These are phyloP conservation scores for Euwallacea fornicatus DNA, from an alignment of 1,140 invertebrate species.

Conservation along the genomic window DNA sequence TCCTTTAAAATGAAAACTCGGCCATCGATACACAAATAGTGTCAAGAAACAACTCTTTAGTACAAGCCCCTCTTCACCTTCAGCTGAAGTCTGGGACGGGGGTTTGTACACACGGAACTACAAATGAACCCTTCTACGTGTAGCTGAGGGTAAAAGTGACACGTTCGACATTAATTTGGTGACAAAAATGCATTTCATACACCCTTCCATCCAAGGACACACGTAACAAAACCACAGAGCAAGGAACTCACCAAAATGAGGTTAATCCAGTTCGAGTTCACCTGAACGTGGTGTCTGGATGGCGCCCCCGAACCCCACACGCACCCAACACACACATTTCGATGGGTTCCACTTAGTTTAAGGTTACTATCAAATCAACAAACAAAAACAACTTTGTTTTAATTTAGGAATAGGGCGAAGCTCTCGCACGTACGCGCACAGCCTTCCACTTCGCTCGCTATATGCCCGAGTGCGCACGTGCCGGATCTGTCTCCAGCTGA, in stretches of 20 bases:
- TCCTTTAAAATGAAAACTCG: constrained; percentile 3
- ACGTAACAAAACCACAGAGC: constrained; percentile 44
- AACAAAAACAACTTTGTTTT: constrained; percentile 48
- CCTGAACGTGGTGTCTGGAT: constrained; percentile 31
- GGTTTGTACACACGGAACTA: not conserved
- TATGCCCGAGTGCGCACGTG: constrained; percentile 11
- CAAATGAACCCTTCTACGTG: not conserved
- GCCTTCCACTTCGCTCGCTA: constrained; percentile 14
- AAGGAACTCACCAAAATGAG: constrained; percentile 47
- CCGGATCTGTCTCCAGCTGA: constrained; percentile 32
- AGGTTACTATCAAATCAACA: constrained; percentile 47
- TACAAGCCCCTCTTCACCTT: constrained; percentile 6
- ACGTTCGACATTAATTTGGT: not conserved
- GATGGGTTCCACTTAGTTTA: constrained; percentile 39
- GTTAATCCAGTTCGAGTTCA: constrained; percentile 42
- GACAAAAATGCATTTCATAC: constrained; percentile 16
- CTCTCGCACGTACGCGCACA: constrained; percentile 46
- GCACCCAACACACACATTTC: constrained; percentile 40
- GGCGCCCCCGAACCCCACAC: constrained; percentile 25
- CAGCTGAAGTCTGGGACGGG: not conserved
- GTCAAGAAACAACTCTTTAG: constrained; percentile 24
- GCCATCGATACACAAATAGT: constrained; percentile 25
- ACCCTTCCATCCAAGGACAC: constrained; percentile 48
- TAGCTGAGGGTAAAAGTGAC: not conserved
- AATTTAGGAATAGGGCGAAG: constrained; percentile 48